Conservation (phyloP, 2,113 vertebrate species). For the Octodon degus region DNA sequence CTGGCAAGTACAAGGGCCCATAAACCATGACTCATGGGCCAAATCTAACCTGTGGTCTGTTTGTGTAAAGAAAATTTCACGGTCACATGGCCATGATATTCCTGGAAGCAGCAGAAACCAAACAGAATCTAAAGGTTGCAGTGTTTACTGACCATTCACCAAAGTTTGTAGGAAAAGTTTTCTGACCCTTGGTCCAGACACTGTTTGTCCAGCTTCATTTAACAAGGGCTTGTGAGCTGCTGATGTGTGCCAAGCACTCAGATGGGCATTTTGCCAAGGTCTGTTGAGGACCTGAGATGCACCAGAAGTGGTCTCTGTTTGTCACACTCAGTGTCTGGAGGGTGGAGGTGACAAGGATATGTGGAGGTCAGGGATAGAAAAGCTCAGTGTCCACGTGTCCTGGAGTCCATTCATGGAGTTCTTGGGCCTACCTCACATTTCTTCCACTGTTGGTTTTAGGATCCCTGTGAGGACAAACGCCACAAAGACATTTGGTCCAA, state of each 20-base stretch:
- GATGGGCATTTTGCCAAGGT: background rate
- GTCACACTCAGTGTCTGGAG: background rate
- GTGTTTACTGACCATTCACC: constrained; percentile 39
- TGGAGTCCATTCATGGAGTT: background rate
- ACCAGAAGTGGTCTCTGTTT: background rate
- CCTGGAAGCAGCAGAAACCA: background rate
- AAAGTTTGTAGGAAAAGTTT: background rate
- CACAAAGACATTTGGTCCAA: constrained; percentile 99
- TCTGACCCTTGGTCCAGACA: constrained; percentile 8
- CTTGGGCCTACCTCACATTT: background rate
- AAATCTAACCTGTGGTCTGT: background rate
- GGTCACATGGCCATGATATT: background rate
- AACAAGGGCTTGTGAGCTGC: background rate
- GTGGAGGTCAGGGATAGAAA: background rate
- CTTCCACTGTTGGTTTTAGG: constrained; percentile 85
- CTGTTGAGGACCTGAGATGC: background rate
- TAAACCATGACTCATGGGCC: background rate
- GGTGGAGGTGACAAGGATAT: background rate
- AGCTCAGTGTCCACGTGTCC: background rate
- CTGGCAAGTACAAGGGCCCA: background rate
- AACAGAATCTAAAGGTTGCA: background rate
- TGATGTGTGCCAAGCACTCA: background rate
- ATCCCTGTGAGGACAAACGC: constrained; percentile 98
- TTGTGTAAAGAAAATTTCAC: constrained; percentile 24
- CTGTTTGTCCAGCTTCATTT: background rate